Evolutionary conservation across 2,113 vertebrate genomes (phyloP), one percentile per base, ranked within the genome.

Genomic region (Salvelinus namaycush): DNA sequence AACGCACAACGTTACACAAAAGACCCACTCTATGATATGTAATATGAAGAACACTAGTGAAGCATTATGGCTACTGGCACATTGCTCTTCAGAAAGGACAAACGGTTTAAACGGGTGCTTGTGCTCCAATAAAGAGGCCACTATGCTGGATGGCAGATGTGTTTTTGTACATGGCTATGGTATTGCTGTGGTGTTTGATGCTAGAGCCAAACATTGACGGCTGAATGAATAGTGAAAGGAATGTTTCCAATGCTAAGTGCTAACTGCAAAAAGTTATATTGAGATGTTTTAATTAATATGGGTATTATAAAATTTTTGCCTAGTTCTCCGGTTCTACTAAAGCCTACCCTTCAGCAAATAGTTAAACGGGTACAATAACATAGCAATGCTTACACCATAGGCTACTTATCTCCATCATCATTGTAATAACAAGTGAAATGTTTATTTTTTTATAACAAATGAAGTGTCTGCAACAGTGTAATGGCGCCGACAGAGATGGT

Each of bases 71-170:
- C 68, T 26, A 74, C 82, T 79, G 83, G 72, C 76, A 7, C 70
- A 69, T 74, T 27, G 67, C 20, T 74, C 62, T 68, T 68, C 60
- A 67, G 81, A 74, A 83, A 83, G 82, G 83, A 79, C 84, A 80
- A 83, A 78, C 74, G 22, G 27, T 81, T 91, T 79, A 91, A 91
- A 89, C 71, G 90, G 84, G 57, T 51, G 83, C 87, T 87, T 90
- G 90, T 91, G 89, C 83, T 85, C 85, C 68, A 68, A 83, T 83
- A 84, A 89, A 88, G 83, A 76, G 80, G 73, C 76, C 78, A 86
- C 81, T 91, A 78, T 64, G 59, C 72, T 87, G 84, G 76, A 84
- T 22, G 76, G 87, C 86, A 90, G 89, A 91, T 91, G 86, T 88
- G 87, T 81, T 88, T 87, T 89, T 73, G 84, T 48, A 74, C 86